phyloP scores from a whole-genome alignment of 2,888 invertebrate species.

The Lasioglossum zephyrum region DNA sequence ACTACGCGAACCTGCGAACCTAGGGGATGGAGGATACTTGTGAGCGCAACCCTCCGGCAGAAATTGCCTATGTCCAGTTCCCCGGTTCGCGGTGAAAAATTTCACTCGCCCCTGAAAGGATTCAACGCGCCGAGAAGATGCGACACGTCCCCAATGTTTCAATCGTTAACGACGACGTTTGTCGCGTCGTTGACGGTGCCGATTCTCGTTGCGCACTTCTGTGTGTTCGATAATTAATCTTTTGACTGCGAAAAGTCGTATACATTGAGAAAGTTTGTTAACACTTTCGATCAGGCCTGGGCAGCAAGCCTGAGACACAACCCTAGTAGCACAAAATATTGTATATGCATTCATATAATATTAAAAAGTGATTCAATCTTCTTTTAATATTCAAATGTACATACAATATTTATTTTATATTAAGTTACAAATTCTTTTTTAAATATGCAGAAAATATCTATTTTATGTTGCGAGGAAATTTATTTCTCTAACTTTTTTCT shows the following conservation, averaged over 20 bases:
- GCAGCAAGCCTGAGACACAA: too few species aligned
- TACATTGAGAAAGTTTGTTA: background rate
- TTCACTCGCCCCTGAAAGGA: conserved; percentile 9
- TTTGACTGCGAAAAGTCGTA: background rate
- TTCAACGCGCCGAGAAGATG: conserved; percentile 2
- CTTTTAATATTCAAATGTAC: too few species aligned
- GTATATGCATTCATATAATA: too few species aligned
- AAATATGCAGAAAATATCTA: too few species aligned
- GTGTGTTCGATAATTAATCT: background rate
- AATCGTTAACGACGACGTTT: background rate
- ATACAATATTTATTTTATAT: too few species aligned
- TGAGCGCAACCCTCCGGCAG: conserved; percentile 36
- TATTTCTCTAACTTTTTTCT: too few species aligned
- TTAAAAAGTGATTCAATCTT: too few species aligned
- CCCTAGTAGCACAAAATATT: too few species aligned
- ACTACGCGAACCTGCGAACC: conserved; percentile 29
- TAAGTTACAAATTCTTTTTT: too few species aligned
- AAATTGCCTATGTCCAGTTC: conserved; percentile 54
- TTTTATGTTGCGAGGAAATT: too few species aligned
- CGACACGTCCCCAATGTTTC: background rate
- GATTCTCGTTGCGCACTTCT: background rate
- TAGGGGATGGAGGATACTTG: background rate
- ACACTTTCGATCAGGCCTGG: too few species aligned
- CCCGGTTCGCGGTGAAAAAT: conserved; percentile 35
- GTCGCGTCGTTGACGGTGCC: background rate